A percentile compares a stretch with the other conserved stretches of the same genome.
Evolutionary conservation across 2,888 invertebrate species (phyloP).

Genomic region (Laspeyria flexula): DNA sequence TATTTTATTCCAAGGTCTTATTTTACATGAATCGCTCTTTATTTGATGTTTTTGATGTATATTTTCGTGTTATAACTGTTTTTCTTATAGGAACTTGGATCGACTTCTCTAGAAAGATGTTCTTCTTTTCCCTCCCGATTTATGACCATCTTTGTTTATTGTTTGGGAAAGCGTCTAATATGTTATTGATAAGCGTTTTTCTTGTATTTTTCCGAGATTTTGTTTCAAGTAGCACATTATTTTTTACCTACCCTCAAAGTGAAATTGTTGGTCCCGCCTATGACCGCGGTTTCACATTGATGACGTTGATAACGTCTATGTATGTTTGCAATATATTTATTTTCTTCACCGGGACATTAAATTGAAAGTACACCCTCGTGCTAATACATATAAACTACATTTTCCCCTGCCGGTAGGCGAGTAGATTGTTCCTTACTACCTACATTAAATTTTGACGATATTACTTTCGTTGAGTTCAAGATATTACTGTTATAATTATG

Average conservation of each 20-base stretch:
- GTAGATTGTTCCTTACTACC: conserved; percentile 5
- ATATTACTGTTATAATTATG: conserved; percentile 4
- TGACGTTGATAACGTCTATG: conserved; percentile 70
- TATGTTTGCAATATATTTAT: conserved; percentile 19
- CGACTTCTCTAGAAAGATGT: conserved; percentile 34
- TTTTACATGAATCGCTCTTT: conserved; percentile 17
- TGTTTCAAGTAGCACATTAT: conserved; percentile 53
- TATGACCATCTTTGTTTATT: conserved; percentile 67
- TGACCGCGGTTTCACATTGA: conserved; percentile 76
- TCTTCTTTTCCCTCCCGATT: conserved; percentile 56
- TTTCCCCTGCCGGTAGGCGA: not conserved
- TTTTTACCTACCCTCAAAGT: conserved; percentile 70
- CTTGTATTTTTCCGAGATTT: conserved; percentile 32
- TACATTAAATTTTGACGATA: conserved; percentile 17
- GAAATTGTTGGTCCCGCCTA: conserved; percentile 47
- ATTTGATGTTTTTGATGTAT: conserved; percentile 15
- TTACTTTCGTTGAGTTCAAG: conserved; percentile 7
- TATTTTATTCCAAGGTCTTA: conserved; percentile 36
- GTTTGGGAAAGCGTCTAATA: conserved; percentile 55
- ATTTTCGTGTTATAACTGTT: conserved; percentile 17
- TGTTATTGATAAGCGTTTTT: conserved; percentile 31
- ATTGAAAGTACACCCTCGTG: not conserved
- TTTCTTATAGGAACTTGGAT: conserved; percentile 31
- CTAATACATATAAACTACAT: not conserved
- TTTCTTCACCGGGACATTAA: conserved; percentile 5